Percentiles rank a stretch among this genome's conserved stretches.
phyloP scores from a whole-genome alignment of 2,888 invertebrate genomes.

The Amiota minor region DNA sequence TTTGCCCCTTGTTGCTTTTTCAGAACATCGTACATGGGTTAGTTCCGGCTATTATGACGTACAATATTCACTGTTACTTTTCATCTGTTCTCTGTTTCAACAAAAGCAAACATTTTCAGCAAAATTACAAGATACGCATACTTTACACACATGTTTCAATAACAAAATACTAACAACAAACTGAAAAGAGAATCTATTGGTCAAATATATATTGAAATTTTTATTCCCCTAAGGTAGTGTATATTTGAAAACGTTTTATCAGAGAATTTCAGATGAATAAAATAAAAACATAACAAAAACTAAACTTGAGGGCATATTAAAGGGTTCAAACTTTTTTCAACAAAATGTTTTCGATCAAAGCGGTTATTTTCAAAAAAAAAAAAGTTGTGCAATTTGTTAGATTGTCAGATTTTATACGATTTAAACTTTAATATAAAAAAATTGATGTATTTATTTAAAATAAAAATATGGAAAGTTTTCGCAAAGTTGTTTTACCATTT shows the following conservation, averaged over 20 bases:
- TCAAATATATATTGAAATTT: too few relatives aligned
- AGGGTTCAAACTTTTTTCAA: too few relatives aligned
- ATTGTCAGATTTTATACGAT: too few relatives aligned
- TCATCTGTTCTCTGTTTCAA: background rate
- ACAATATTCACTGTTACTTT: too few relatives aligned
- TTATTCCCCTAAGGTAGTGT: background rate
- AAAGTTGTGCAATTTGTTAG: too few relatives aligned
- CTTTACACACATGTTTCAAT: background rate
- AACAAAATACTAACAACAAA: conserved; percentile 3
- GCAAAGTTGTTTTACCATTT: too few relatives aligned
- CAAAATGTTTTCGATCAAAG: too few relatives aligned
- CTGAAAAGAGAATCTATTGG: background rate
- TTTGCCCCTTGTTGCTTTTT: background rate
- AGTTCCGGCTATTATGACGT: background rate
- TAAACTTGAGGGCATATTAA: background rate
- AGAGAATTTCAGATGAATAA: background rate
- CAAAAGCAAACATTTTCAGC: background rate
- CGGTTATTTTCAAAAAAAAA: too few relatives aligned
- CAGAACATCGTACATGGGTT: background rate
- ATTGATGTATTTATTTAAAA: too few relatives aligned
- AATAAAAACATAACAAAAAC: background rate
- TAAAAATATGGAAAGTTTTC: too few relatives aligned
- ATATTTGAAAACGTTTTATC: background rate
- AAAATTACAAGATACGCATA: background rate
- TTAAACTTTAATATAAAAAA: too few relatives aligned